Conservation (phyloP, 2,797 vertebrate genomes). For the Eospalax fontanierii region DNA sequence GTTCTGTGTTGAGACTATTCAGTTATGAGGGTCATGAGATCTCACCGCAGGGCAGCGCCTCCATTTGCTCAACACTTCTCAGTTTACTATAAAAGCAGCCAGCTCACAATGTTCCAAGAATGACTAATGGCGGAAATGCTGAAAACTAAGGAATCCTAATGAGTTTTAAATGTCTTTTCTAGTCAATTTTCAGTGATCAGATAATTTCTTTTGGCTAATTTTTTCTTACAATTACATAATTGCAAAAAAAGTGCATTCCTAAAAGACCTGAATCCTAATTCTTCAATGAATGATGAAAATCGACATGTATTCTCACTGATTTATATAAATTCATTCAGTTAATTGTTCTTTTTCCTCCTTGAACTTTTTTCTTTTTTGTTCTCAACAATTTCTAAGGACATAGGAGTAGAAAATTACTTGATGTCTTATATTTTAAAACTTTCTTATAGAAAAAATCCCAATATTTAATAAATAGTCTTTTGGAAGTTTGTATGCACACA, state of each 20-base stretch:
- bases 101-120: not conserved
- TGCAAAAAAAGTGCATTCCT: not conserved
- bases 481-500: not conserved
- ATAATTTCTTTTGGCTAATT: constrained; percentile 10
- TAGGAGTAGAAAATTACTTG: not conserved
- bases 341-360: not conserved
- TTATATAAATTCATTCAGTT: not conserved
- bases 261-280: not conserved
- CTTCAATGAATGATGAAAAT: not conserved
- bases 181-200: not conserved
- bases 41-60: not conserved
- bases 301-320: not conserved
- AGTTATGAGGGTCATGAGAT: not conserved
- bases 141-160: not conserved
- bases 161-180: not conserved
- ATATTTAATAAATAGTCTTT: not conserved
- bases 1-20: not conserved
- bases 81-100: not conserved
- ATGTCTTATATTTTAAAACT: not conserved
- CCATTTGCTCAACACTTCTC: not conserved
- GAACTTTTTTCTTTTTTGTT: not conserved
- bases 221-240: not conserved
- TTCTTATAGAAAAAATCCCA: not conserved
- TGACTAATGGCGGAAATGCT: not conserved
- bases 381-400: not conserved